Evolutionary conservation across 2,113 vertebrate genomes (phyloP), one percentile per base, ranked within the genome.

Genomic region (Pseudolaguvia tuberculata): DNA sequence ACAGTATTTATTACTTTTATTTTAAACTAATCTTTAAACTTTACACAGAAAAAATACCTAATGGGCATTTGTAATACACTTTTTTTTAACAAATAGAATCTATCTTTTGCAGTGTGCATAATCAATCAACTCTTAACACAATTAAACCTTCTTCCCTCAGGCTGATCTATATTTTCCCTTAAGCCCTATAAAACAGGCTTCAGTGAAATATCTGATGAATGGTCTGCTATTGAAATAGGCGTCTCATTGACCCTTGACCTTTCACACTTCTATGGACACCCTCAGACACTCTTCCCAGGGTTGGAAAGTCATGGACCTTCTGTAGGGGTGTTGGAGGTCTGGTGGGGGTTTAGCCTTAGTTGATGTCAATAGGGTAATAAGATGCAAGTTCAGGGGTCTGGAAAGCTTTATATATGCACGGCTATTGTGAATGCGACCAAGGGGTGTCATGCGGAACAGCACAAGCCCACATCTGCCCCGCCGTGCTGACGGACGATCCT

Each of bases 281-380:
- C 31, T 27, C 66, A 62, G 69, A 76, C 55, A 74, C 72, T 72
- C 62, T 78, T 67, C 72, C 58, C 62, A 70, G 45, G 50, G 59
- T 51, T 29, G 27, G 35, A 56, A 51, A 39, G 48, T 50, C 23
- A 47, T 72, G 56, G 53, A 20, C 2, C 3, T 63, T 10, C 68
- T 70, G 57, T 58, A 31, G 76, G 61, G 65, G 58, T 58, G 65
- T 78, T 53, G 31, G 55, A 56, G 78, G 68, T 82, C 73, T 61
- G 74, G 62, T 68, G 75, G 77, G 45, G 52, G 52, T 58, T 65
- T 79, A 70, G 66, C 69, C 68, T 61, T 35, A 70, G 69, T 62
- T 50, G 25, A 73, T 85, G 85, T 86, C 85, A 89, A 66, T 70
- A 85, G 85, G 83, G 88, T 85, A 88, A 88, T 87, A 81, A 86